Evolutionary conservation across 2,888 invertebrate genomes (phyloP), one percentile per base, ranked within the genome.

Genomic region (Sinohyriopsis cumingii): DNA sequence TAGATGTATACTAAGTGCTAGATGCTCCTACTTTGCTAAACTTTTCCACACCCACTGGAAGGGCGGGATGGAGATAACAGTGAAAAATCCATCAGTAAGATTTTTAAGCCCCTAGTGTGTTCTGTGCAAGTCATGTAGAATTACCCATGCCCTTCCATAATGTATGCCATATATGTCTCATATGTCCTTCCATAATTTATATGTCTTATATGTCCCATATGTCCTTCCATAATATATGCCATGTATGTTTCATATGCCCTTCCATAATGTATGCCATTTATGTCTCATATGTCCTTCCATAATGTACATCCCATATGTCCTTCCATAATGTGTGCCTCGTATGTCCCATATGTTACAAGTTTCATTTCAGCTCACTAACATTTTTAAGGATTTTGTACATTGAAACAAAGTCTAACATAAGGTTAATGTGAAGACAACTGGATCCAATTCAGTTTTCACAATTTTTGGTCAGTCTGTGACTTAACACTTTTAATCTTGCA

Each of bases 1-100:
- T 78, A 85, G 89, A 22, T 91, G 91, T 76, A 86, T 92, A 53
- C 84, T 92, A 60, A 82, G 88, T 45, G 90, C 90, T 3, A 82
- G 92, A 12, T 90, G 88, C 69, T 78, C 82, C 5, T 91, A 91
- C 81, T 91, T 92, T 77, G 84, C 85, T 24, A 87, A 89, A 18
- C 86, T 89, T 79, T 89, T 92, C 66, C 78, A 84, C 63, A 87
- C 84, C 0, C 87, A 87, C 68, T 92, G 91, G 91, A 83, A 84
- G 54, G 81, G 89, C 55, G 85, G 87, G 63, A 63, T 71, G 18
- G 82, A 83, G 28, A 85, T 91, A 18, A 77, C 79, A 22, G 81
- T 91, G 4, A 87, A 86, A 22, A 88, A 90, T 73, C 56, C 75
- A 64, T 59, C 81, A 73, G 84, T 83, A 60, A 57, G 72, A 22